Evolutionary conservation across 2,797 vertebrate genomes (phyloP), one percentile per base, ranked within the genome.

Genomic region (Onychomys arenicola): DNA sequence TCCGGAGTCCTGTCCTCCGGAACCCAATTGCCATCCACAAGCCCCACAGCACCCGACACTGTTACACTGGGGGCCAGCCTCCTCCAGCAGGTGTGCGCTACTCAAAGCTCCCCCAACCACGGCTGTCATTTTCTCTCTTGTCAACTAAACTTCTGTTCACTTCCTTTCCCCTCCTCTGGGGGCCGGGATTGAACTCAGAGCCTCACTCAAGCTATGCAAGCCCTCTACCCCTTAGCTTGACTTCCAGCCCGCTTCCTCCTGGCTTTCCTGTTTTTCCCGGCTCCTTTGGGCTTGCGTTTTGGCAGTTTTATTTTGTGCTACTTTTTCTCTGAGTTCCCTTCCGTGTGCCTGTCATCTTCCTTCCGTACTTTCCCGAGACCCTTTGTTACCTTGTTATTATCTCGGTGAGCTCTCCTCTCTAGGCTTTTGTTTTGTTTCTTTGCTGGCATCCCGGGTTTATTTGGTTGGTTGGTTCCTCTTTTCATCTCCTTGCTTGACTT

Each of bases 341-440:
- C n/a, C 37, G 65, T 27, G 46, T 46, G 43, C 89, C 91, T 76
- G 40, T 52, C n/a, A 61, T 80, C 91, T 96, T 78, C 69, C 71
- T 90, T 83, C 59, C 0, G 3, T 52, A 46, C 46, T 71, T 93
- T 77, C 43, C 81, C 12, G 63, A 93, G 61, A 32, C 83, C 49
- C 81, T 69, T 49, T 13, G 40, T 90, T 61, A n/a, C 69, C 34
- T 80, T 76, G 46, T 37, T 69, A 67, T 88, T 76, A 61, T 90
- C 91, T 55, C 34, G 2, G 1, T 8, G 46, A 84, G 49, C 65
- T 96, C 71, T 85, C 55, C 9, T n/a, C n/a, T 37, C 13, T 76
- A 52, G 49, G 46, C 67, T 75, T 86, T 40, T 80, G 43, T 52
- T 89, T 90, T n/a, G 67, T 29, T 87, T 55, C 77, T 32, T 59